Base-by-base conservation (phyloP, 2,888 invertebrate species). In the Abrostola triplasia region DNA sequence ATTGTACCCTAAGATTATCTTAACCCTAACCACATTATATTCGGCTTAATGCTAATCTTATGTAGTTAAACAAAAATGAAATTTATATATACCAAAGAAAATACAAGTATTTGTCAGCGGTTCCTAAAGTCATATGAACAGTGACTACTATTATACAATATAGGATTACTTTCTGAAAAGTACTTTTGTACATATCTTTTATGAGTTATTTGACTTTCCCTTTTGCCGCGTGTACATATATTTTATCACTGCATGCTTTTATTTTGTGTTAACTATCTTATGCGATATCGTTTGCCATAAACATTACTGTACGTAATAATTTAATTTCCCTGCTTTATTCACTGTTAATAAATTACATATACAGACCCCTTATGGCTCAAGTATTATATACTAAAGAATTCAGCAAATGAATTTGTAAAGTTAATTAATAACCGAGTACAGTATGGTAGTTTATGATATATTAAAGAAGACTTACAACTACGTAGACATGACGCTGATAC, bases 251-350 rank as follows among this genome's bases (percentile, higher is more conserved):
- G 36, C 56, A 37, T 59, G 13, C 49, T 71, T 60, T 13, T 13
- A 58, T 42, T 56, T 24, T 5, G 38, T 52, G 35, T 44, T 47
- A 50, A 13, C 52, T 35, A 49, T 44, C 41, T 8, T n/a, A 50
- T 37, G 71, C 60, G 53, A 61, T 57, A 70, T 59, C 59, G 61
- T 57, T 65, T 47, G 68, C 48, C 60, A 66, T 63, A 75, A 56
- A 66, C 58, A 64, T 64, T 69, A 63, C 59, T 58, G 42, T 47
- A 54, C 36, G 63, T 62, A 62, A 67, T 74, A 51, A 69, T 68
- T 75, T 49, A 55, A 62, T 57, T 48, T 69, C 80, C 80, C 74
- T 79, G 77, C 62, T 64, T 73, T 60, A 60, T 41, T 59, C 52
- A 54, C 58, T 59, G 64, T 61, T 59, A 70, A 66, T 76, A 73